Evolutionary conservation across 2,888 invertebrate species (phyloP).

Genomic region (Sinodicranocentrus sp.): DNA sequence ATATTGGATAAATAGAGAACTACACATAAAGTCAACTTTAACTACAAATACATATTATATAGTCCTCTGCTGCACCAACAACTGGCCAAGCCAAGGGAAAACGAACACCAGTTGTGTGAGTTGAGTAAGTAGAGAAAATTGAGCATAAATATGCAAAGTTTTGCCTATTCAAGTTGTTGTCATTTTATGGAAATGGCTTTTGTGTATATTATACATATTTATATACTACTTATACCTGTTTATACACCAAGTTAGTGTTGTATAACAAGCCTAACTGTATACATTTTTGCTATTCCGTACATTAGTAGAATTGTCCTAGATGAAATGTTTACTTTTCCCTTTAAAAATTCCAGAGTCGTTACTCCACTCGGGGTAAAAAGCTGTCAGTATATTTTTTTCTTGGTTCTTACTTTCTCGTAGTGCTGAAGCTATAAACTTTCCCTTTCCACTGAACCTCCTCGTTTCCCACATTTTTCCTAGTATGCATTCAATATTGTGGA

Average conservation of each 20-base stretch:
- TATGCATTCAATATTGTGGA: not conserved
- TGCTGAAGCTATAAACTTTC: not conserved
- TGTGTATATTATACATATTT: not conserved
- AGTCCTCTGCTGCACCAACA: not conserved
- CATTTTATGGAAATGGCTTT: slow-evolving; percentile 34
- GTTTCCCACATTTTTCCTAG: not conserved
- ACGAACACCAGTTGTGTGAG: not conserved
- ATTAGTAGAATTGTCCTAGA: not conserved
- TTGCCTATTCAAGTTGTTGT: slow-evolving; percentile 41
- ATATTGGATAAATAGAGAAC: too few relatives aligned
- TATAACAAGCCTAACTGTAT: not conserved
- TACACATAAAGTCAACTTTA: too few relatives aligned
- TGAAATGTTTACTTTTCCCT: slow-evolving; percentile 25
- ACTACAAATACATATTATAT: not conserved
- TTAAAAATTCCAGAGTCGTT: not conserved
- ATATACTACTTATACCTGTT: not conserved
- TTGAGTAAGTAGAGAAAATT: not conserved
- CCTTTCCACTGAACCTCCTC: too few relatives aligned
- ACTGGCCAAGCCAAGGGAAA: not conserved
- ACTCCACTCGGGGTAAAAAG: not conserved
- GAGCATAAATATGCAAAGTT: slow-evolving; percentile 44
- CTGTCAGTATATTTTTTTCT: not conserved
- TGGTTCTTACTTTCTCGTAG: not conserved
- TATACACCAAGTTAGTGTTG: not conserved
- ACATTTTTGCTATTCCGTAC: not conserved